phyloP scores from a whole-genome alignment of 2,888 invertebrate species.

The Dasypolia templi region DNA sequence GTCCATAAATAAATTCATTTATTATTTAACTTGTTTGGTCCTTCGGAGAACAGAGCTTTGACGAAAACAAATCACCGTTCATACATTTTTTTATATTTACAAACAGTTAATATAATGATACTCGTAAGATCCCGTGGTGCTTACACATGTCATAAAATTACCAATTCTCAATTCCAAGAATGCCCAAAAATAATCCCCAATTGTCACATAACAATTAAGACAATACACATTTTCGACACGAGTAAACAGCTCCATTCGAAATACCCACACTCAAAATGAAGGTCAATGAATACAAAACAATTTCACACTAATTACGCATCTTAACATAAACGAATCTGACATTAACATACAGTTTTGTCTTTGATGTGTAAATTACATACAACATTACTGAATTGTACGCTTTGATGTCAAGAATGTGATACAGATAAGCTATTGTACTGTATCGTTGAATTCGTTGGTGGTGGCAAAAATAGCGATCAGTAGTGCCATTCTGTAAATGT shows the following conservation, averaged over 20 bases:
- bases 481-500: too few relatives aligned
- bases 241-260: background rate
- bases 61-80: background rate
- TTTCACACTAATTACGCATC: constrained; percentile 35
- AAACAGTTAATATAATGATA: background rate
- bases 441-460: constrained; percentile 24
- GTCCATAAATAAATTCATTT: too few relatives aligned
- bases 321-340: background rate
- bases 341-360: constrained; percentile 17
- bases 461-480: constrained; percentile 12
- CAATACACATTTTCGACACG: background rate
- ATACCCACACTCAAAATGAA: constrained; percentile 6
- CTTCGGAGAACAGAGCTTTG: background rate
- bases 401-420: constrained; percentile 42
- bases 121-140: background rate
- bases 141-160: background rate
- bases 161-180: background rate
- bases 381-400: constrained; percentile 24
- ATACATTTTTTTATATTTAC: background rate
- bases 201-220: background rate
- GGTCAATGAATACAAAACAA: constrained; percentile 36
- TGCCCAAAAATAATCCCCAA: background rate
- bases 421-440: constrained; percentile 25
- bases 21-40: too few relatives aligned
- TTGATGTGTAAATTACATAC: constrained; percentile 46